These are phyloP conservation scores for Synanthedon tipuliformis DNA, from an alignment of 2,888 invertebrate species.

Conservation along the genomic window DNA sequence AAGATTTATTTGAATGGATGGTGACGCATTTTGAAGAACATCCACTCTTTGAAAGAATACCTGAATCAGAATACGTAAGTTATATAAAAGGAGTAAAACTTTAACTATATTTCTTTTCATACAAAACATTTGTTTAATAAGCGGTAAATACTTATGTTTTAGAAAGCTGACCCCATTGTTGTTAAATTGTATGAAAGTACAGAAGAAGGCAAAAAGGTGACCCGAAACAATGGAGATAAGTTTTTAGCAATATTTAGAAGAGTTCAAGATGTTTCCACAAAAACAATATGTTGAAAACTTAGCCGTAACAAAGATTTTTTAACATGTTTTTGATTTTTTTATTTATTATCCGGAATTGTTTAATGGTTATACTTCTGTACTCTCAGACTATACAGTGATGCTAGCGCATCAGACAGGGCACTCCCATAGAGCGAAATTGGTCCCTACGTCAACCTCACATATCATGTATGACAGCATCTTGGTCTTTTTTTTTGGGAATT, in stretches of 20 bases:
- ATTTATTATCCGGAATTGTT: too few relatives aligned
- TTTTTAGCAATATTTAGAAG: slow-evolving; percentile 91
- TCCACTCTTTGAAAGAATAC: slow-evolving; percentile 85
- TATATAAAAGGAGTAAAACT: neutral
- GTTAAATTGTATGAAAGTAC: slow-evolving; percentile 91
- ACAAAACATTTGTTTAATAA: neutral
- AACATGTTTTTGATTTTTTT: too few relatives aligned
- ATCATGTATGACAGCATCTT: too few relatives aligned
- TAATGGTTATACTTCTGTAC: too few relatives aligned
- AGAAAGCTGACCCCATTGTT: slow-evolving; percentile 87
- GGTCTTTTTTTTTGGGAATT: too few relatives aligned
- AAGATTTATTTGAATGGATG: slow-evolving; percentile 98
- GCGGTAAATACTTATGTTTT: slow-evolving; percentile 19
- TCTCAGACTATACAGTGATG: too few relatives aligned
- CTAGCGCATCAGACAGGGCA: too few relatives aligned
- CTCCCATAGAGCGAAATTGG: too few relatives aligned
- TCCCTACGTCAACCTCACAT: too few relatives aligned
- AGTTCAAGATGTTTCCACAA: slow-evolving; percentile 31
- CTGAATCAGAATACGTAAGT: slow-evolving; percentile 80
- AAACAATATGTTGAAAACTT: neutral
- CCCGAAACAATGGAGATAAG: slow-evolving; percentile 93
- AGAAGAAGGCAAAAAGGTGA: slow-evolving; percentile 98
- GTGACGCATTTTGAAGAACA: slow-evolving; percentile 90
- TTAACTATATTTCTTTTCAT: neutral
- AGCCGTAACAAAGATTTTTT: too few relatives aligned